Evolutionary conservation across 2,797 vertebrate genomes (phyloP), one percentile per base, ranked within the genome.

Genomic region (Pipistrellus nathusii): DNA sequence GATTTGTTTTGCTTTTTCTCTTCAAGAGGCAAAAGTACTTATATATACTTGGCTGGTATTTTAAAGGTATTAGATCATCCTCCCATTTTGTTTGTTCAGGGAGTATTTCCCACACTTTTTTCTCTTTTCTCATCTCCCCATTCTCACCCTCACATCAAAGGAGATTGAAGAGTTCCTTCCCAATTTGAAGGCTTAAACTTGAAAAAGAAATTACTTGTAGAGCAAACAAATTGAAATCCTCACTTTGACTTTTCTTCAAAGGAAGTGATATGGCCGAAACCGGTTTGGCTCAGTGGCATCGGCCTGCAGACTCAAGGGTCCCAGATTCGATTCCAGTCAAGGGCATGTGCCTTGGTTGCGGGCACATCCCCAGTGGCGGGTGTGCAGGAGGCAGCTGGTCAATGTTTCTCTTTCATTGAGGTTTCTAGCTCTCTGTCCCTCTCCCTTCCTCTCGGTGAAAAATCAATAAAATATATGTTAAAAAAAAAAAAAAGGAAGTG

Each of bases 181-280:
- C 80, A 90, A 48, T 92, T 41, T 93, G 78, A 95, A 95, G 41
- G 12, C 41, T 93, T 96, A 94, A 35, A 17, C 66, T 82, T 87
- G 20, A 68, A 73, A 91, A 87, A 68, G 80, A 25, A 80, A 38
- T 68, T 93, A 83, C 96, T 96, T 93, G 46, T 77, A 85, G 57
- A 93, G 46, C 44, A 95, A 95, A 59, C 69, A 84, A 23, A 94
- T 78, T 85, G 64, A 94, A 95, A 91, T 91, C 21, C 18, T 30
- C 55, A 87, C 73, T 91, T 90, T 93, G 78, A 94, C 84, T 92
- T 94, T 94, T 83, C 41, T 94, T 93, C 51, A 73, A 88, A 83
- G 78, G 59, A 90, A 96, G 17, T 89, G 30, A 30, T 90, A 83
- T 57, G 41, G 64, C 20, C 38, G 38, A 41, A 41, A 41, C 38